Percentiles rank a stretch among this genome's conserved stretches.
These are phyloP conservation scores for Grammomys dolichurus DNA, from an alignment of 2,113 vertebrate genomes.

Conservation along the genomic window DNA sequence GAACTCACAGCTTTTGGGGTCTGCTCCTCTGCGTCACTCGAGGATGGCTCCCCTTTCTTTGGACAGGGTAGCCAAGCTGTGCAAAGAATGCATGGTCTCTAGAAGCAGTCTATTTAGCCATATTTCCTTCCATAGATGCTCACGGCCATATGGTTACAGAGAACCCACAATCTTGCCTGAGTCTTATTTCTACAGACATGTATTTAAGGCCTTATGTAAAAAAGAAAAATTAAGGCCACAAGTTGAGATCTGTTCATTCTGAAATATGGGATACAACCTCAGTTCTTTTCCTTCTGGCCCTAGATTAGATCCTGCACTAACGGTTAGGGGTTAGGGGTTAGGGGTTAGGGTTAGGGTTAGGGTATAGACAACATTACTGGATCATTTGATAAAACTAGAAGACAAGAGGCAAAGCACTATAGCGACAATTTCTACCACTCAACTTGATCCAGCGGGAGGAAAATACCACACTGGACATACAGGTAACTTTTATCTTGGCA, in stretches of 20 bases:
- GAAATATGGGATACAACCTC: background rate
- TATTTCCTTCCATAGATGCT: background rate
- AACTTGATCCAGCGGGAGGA: background rate
- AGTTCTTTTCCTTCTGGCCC: background rate
- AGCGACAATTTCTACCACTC: background rate
- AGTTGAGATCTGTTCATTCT: accelerated
- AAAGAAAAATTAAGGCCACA: background rate
- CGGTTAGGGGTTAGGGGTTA: no score
- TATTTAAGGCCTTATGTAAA: background rate
- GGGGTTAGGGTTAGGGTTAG: no score
- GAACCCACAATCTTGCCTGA: background rate
- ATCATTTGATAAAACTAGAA: background rate
- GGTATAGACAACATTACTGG: accelerated
- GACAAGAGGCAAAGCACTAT: background rate
- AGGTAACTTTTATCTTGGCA: background rate
- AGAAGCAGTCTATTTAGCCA: background rate
- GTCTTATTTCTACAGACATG: background rate
- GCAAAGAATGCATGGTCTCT: background rate
- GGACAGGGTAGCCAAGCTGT: background rate
- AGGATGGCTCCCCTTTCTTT: no score
- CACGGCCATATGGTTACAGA: background rate
- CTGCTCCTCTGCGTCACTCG: background rate
- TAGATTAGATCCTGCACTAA: background rate
- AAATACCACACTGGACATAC: background rate
- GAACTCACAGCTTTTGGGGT: background rate